Base-by-base conservation (phyloP, 2,113 vertebrate species). In the Lasiurus cinereus region DNA sequence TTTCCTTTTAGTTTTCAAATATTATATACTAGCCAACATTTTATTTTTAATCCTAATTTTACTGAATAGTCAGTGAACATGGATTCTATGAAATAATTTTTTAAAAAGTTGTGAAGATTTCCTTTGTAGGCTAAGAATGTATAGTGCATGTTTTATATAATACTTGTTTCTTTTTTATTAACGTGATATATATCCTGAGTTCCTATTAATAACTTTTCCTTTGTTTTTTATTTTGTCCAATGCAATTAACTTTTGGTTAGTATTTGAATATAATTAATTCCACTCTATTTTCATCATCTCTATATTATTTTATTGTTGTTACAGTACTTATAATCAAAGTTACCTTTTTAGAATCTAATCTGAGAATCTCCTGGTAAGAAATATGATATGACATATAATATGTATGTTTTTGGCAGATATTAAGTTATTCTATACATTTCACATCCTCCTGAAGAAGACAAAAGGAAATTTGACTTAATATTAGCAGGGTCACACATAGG, bases 161-260 rank as follows among this genome's bases (percentile, higher is more conserved):
- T 56, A 73, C 5, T 72, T 83, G 2, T 79, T 73, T 83, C n/a
- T 52, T 79, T 74, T 69, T 89, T 67, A 64, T 36, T 46, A 91
- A 59, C 72, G 29, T 43, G 13, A 48, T 67, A 12, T 73, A 24
- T 18, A 27, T 4, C 84, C n/a, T 92, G 27, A 59, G 0, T 50
- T 72, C 33, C n/a, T 83, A 0, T 93, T 29, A 83, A 78, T 54
- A 76, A 10, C 4, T 70, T 48, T 77, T 74, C 27, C 52, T 59
- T 94, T 82, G 43, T 87, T 54, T 83, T 87, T 56, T 83, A 70
- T 83, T 87, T 94, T 95, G 2, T 9, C 6, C 21, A 90, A 21
- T 74, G 4, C 12, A 92, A 73, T 12, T 90, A 29, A 52, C 15
- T 83, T 91, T 92, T 79, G 46, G n/a, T n/a, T n/a, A n/a, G 46